A percentile compares a stretch with the other conserved stretches of the same genome.
Evolutionary conservation across 2,113 vertebrate species (phyloP).

Genomic region (Mormyrus lacerda): DNA sequence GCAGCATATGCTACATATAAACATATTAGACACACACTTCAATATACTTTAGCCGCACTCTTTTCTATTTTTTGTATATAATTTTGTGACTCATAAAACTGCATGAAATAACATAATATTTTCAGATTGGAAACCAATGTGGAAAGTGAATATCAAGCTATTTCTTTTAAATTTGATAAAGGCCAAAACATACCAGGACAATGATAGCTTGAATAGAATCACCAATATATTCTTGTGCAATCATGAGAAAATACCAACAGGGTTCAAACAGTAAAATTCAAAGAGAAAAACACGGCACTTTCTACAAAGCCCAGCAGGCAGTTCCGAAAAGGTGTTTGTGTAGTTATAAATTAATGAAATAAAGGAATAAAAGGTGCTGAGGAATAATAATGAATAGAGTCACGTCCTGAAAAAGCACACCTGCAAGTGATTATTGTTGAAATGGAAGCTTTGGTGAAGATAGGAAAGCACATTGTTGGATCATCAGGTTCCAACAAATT

Average conservation of each 20-base stretch:
- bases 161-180: conserved; percentile 1
- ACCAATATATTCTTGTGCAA: background rate
- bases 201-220: background rate
- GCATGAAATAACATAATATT: background rate
- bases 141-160: background rate
- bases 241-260: background rate
- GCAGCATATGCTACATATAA: background rate
- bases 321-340: background rate
- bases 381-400: background rate
- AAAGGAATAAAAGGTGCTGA: background rate
- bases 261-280: background rate
- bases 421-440: background rate
- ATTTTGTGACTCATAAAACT: background rate
- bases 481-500: background rate
- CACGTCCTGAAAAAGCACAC: background rate
- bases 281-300: background rate
- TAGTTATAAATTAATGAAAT: background rate
- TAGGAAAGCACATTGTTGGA: background rate
- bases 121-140: background rate
- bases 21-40: background rate
- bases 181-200: background rate
- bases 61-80: background rate
- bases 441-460: background rate
- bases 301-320: background rate
- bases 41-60: background rate